Conservation (phyloP, 2,113 vertebrate species). For the Poeciliopsis retropinna region DNA sequence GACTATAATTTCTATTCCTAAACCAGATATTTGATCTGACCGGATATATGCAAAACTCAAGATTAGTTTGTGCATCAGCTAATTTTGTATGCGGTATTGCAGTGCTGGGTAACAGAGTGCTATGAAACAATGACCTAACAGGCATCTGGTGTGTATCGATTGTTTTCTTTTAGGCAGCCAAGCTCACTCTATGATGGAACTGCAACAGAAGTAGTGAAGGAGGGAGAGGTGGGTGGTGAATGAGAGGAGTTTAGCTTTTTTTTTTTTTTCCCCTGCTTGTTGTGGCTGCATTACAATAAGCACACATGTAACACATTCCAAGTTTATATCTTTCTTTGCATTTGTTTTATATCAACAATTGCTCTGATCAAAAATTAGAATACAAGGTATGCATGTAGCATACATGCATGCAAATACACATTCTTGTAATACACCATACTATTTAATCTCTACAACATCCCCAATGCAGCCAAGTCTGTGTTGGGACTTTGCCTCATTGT, state of each 20-base stretch:
- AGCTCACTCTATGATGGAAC: constrained; percentile 34
- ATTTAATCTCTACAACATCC: constrained; percentile 18
- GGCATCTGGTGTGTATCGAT: constrained; percentile 67
- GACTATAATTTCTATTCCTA: no score
- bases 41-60: neutral
- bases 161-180: constrained; percentile 52
- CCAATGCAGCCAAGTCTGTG: constrained; percentile 52
- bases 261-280: constrained; percentile 19
- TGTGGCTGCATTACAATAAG: constrained; percentile 36
- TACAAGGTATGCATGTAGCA: neutral
- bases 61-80: constrained; percentile 10
- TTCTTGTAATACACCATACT: neutral
- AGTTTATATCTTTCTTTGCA: neutral
- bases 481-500: constrained; percentile 33
- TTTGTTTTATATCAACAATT: neutral
- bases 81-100: constrained; percentile 4
- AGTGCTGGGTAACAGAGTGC: constrained; percentile 15
- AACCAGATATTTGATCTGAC: no score
- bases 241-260: constrained; percentile 39
- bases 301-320: neutral
- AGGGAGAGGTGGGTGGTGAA: constrained; percentile 60
- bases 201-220: constrained; percentile 33
- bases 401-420: neutral
- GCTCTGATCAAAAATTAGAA: neutral
- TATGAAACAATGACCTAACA: constrained; percentile 61